Base-by-base conservation (phyloP, 2,888 invertebrate species). In the Drosophila quinaria region DNA sequence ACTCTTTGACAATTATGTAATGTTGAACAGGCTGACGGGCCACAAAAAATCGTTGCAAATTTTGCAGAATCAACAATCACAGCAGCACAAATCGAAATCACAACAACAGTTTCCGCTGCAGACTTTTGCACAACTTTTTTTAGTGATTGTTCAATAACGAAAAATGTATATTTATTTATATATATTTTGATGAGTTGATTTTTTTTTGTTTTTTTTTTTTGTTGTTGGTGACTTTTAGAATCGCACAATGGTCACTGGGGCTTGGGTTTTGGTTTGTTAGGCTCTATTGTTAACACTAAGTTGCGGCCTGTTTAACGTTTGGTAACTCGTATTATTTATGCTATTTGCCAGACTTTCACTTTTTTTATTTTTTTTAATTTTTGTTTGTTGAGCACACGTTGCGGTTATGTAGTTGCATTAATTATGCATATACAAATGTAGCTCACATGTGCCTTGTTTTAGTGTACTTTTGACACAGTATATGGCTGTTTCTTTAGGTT, bases 1-100 rank as follows among this genome's bases (percentile, higher is more conserved):
- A 63, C 86, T 59, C 84, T 82, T 70, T 87, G 83, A 84, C 89
- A 84, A 84, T 84, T 84, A 89, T 89, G 87, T 87, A 85, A 84
- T 82, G 70, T 49, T 31, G 15, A 31, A 31, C 31, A 31, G 49
- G 49, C 55, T 72, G 56, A 22, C 72, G 65, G 73, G 49, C n/a
- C 51, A 49, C 46, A 44, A 41, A 29, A 31, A 29, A n/a, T 17
- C 37, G 49, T 42, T 29, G 55, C 78, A 66, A 65, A 60, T 33
- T 67, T 80, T 82, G 83, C 87, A 84, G 81, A 87, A 83, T 80
- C 74, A 80, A 75, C 83, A 82, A 78, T 44, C 59, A 66, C 70
- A 46, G 52, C 22, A 46, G 39, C 37, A 25, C 37, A 42, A 78
- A 70, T 47, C 56, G 55, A 60, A 65, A 46, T 58, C 5, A 5